Conservation (phyloP, 2,797 vertebrate genomes). For the Anguilla marmorata region DNA sequence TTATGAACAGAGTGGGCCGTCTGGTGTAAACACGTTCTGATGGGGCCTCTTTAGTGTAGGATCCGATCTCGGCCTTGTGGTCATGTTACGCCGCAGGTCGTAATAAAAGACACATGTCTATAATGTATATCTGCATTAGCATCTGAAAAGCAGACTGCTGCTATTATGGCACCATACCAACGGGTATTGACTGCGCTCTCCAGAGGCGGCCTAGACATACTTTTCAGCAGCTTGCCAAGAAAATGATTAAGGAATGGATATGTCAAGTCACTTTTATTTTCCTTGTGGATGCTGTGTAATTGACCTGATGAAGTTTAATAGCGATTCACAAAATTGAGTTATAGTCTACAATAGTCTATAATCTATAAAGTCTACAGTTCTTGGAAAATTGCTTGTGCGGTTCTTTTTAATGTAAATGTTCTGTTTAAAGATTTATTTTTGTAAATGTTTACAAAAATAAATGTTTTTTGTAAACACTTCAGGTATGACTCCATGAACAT, state of each 20-base stretch:
- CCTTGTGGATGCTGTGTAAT: neutral
- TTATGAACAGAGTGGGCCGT: neutral
- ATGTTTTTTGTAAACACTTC: too few species aligned
- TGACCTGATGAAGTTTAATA: neutral
- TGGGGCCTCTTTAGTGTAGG: neutral
- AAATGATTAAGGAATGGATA: neutral
- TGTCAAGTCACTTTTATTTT: neutral
- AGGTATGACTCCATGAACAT: neutral
- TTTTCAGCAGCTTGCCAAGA: neutral
- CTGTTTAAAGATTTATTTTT: too few species aligned
- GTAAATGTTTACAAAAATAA: too few species aligned
- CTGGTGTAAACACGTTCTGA: neutral
- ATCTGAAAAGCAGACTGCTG: neutral
- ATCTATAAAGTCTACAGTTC: too few species aligned
- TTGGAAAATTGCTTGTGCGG: too few species aligned
- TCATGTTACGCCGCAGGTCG: neutral
- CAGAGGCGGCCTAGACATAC: neutral
- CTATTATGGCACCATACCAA: neutral
- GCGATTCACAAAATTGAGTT: too few species aligned
- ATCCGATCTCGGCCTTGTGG: constrained; percentile 8
- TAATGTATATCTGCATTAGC: neutral
- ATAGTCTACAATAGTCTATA: too few species aligned
- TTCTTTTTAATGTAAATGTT: too few species aligned
- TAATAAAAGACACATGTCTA: constrained; percentile 13
- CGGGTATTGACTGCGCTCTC: neutral